A percentile compares a stretch with the other conserved stretches of the same genome.
phyloP scores from a whole-genome alignment of 2,888 invertebrate species.

The Tachina fera region DNA sequence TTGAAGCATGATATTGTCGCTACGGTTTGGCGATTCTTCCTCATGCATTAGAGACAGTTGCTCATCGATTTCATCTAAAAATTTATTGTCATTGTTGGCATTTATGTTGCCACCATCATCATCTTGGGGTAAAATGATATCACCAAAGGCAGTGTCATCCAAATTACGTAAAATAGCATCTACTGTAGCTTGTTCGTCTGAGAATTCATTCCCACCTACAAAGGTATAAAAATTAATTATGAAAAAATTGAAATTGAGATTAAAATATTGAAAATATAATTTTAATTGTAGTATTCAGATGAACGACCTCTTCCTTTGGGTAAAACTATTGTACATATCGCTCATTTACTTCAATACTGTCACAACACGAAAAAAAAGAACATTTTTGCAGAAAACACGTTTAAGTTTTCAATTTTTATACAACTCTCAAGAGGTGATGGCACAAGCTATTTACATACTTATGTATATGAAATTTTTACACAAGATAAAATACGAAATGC shows the following conservation, averaged over 20 bases:
- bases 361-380: too few species aligned
- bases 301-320: too few species aligned
- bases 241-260: not conserved
- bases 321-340: too few species aligned
- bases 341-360: too few species aligned
- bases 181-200: slow-evolving; percentile 81
- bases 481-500: too few species aligned
- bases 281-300: too few species aligned
- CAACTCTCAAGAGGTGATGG: too few species aligned
- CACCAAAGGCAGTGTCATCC: slow-evolving; percentile 76
- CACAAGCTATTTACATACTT: too few species aligned
- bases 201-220: slow-evolving; percentile 76
- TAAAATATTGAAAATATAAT: not conserved
- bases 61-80: slow-evolving; percentile 56
- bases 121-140: slow-evolving; percentile 72
- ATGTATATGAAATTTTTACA: too few species aligned
- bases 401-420: too few species aligned
- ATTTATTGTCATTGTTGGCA: slow-evolving; percentile 26
- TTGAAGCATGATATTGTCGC: slow-evolving; percentile 65
- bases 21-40: slow-evolving; percentile 35
- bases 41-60: slow-evolving; percentile 51
- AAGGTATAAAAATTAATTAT: slow-evolving; percentile 27
- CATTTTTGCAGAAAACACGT: too few species aligned
- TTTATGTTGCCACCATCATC: slow-evolving; percentile 19
- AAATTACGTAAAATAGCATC: slow-evolving; percentile 80